Base-by-base conservation (phyloP, 92 coral and sea anemone genomes). In the Epizoanthus ramosus region DNA sequence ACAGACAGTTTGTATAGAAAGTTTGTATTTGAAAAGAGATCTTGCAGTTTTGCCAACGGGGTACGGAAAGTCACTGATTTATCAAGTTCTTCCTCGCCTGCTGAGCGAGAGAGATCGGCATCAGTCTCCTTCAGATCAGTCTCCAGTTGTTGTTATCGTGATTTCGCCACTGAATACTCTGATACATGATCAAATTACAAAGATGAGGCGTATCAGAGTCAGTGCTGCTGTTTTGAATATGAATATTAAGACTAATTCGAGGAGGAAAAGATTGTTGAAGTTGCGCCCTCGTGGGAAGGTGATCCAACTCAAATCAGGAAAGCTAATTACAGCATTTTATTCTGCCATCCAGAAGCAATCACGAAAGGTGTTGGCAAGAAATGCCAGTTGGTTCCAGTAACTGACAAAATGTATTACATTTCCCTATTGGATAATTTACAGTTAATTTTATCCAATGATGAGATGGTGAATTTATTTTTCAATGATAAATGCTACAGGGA, bases 1-100 rank as follows among this genome's bases (percentile, higher is more conserved):
- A 57, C 87, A 88, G 69, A 88, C 68, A 17, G 59, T 77, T 77
- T 75, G 91, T 61, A 53, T 88, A 25, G 81, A 88, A 43, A 22
- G 35, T 18, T 13, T 84, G 22, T 76, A 57, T 61, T 63, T 84
- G 4, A 47, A 35, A 43, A 75, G 68, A 43, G 84, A 75, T 77
- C n/a, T n/a, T n/a, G n/a, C n/a, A n/a, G n/a, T n/a, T n/a, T n/a
- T n/a, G n/a, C n/a, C n/a, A n/a, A n/a, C n/a, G n/a, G n/a, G n/a
- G n/a, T n/a, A n/a, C n/a, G n/a, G n/a, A n/a, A n/a, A n/a, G n/a
- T n/a, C n/a, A n/a, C n/a, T n/a, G n/a, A n/a, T n/a, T n/a, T n/a
- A n/a, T n/a, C n/a, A n/a, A n/a, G n/a, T n/a, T n/a, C n/a, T n/a
- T n/a, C n/a, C n/a, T n/a, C n/a, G n/a, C n/a, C n/a, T n/a, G n/a